Base-by-base conservation (phyloP, 30 jellyfish, hydroid and myxozoan genomes). In the Turritopsis dohrnii region DNA sequence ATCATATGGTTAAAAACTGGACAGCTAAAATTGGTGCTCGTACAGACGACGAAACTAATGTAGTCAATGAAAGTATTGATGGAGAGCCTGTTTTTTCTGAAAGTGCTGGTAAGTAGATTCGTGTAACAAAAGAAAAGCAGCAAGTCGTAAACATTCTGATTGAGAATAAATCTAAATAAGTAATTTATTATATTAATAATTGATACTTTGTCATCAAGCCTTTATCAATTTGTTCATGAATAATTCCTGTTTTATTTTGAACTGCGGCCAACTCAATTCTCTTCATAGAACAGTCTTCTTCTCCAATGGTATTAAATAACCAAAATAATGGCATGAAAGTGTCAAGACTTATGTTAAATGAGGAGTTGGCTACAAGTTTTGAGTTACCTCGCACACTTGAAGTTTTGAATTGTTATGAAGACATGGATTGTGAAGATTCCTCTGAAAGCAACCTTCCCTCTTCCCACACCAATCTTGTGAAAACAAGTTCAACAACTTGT, bases 1-100 rank as follows among this genome's bases (percentile, higher is more conserved):
- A 94, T 74, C 83, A 83, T 23, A 81, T 81, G 65, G 60, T 41
- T 41, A 75, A 69, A 19, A 27, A 1, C 77, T n/a, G 28, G 77
- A 69, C 77, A 27, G 28, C 31, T 7, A 27, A 27, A 69, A 19
- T n/a, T 69, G 16, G 30, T 69, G 73, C 19, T 60, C 21, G 22
- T 60, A 23, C 21, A 0, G 73, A 60, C 21, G 73, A 18, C 19
- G 21, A 60, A 60, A 69, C 9, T 69, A 19, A 23, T 9, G 77
- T n/a, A 7, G 77, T 8, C 0, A 69, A 69, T 0, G 77, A 69
- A 23, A 23, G 16, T n/a, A 19, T 8, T 69, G 77, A 69, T 69
- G 30, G 77, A 41, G 60, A 41, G 60, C 60, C 13, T 41, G 60
- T 5, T 41, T 41, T 41, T 41, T 13, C 60, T 41, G 60, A 41